phyloP scores from a whole-genome alignment of 53 echinoderm and acorn worm genomes.

The Stichopus horrens region DNA sequence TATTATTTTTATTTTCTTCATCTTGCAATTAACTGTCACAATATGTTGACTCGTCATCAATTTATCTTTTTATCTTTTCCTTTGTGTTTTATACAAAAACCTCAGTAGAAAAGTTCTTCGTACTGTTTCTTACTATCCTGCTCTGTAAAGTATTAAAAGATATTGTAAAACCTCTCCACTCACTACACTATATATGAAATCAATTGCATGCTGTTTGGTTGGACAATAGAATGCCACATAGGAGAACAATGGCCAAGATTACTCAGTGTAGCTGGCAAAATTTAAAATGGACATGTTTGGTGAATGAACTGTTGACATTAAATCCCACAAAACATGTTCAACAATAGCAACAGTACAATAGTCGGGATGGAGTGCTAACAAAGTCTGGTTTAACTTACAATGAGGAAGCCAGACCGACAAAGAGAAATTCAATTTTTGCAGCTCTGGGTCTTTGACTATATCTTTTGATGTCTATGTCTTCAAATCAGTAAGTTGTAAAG shows the following conservation, averaged over 20 bases:
- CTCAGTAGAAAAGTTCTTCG: not conserved
- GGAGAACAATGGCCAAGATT: not conserved
- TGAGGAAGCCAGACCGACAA: too few relatives aligned
- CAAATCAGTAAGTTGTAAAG: too few relatives aligned
- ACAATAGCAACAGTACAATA: not conserved
- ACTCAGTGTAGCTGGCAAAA: not conserved
- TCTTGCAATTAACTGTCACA: slow-evolving; percentile 34
- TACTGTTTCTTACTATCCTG: slow-evolving; percentile 11
- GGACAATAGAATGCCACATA: slow-evolving; percentile 3
- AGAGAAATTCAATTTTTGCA: too few relatives aligned
- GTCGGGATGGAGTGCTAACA: not conserved
- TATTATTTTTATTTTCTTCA: slow-evolving; percentile 21
- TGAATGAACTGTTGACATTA: slow-evolving; percentile 2
- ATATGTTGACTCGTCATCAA: slow-evolving; percentile 34
- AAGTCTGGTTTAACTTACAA: too few relatives aligned
- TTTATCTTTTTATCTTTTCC: slow-evolving; percentile 18
- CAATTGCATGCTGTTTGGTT: not conserved
- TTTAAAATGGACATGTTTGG: not conserved
- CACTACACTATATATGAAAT: not conserved
- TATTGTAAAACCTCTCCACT: slow-evolving; percentile 1
- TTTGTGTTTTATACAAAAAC: not conserved
- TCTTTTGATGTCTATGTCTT: too few relatives aligned
- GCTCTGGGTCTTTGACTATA: too few relatives aligned
- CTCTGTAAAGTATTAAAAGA: slow-evolving; percentile 28
- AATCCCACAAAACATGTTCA: not conserved